Conservation (phyloP, 2,113 vertebrate genomes). For the Suricata suricatta region DNA sequence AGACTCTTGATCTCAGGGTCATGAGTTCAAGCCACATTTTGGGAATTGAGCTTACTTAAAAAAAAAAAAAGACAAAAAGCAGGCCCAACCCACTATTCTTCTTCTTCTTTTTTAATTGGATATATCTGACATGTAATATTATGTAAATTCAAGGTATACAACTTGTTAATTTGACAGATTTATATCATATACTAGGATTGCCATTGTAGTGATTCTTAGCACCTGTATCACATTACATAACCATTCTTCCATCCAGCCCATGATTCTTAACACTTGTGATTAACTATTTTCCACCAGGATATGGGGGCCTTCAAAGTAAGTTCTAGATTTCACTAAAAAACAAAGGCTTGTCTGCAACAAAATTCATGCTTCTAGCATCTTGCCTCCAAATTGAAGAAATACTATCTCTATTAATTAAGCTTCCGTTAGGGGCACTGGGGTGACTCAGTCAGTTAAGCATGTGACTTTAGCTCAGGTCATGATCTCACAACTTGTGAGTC, state of each 20-base stretch:
- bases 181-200: background rate
- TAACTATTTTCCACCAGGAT: background rate
- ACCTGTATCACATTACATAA: background rate
- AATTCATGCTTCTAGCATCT: background rate
- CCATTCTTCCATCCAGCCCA: background rate
- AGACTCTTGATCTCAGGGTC: background rate
- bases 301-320: background rate
- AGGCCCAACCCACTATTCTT: background rate
- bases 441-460: no score
- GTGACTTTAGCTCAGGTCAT: no score
- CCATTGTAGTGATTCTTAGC: background rate
- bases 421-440: background rate
- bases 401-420: background rate
- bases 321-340: constrained; percentile 4
- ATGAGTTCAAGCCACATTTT: background rate
- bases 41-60: background rate
- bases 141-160: background rate
- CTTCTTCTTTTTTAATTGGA: background rate
- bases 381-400: background rate
- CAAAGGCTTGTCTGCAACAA: background rate
- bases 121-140: background rate
- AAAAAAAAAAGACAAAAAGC: background rate
- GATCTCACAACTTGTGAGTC: no score
- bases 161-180: background rate
- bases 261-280: background rate